phyloP scores from a whole-genome alignment of 2,797 vertebrate genomes.

The Myripristis jacobus region DNA sequence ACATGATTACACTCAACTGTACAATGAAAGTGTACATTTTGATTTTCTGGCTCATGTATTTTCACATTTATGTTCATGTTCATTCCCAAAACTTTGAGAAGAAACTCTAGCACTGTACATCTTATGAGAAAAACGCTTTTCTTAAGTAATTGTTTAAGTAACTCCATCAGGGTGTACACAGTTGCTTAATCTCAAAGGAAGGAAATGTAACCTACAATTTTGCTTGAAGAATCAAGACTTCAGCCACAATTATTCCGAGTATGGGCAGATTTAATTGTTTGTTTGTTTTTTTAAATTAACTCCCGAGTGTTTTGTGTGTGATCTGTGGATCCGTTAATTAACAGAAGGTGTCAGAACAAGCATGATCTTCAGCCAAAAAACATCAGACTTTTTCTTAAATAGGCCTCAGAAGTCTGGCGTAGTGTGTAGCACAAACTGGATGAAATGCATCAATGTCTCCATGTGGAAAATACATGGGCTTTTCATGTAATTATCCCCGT shows the following conservation, averaged over 20 bases:
- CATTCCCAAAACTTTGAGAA: no score
- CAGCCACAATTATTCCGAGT: neutral
- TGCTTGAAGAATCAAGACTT: no score
- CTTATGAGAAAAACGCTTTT: neutral
- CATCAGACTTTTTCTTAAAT: conserved; percentile 48
- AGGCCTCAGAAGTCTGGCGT: no score
- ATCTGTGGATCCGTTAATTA: conserved; percentile 37
- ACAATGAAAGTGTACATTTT: no score
- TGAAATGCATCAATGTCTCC: no score
- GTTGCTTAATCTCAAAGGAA: no score
- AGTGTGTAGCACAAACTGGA: no score
- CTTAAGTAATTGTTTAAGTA: no score
- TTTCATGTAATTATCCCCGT: no score
- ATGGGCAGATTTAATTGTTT: neutral
- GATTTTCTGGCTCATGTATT: no score
- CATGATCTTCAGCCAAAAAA: neutral
- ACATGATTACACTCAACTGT: neutral
- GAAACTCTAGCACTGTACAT: neutral
- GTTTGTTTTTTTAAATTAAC: conserved; percentile 20
- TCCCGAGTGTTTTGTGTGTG: conserved; percentile 14
- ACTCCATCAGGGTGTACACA: no score
- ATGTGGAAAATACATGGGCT: no score
- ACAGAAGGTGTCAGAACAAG: neutral
- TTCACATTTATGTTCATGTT: neutral
- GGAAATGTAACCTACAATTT: neutral